Evolutionary conservation across 2,888 invertebrate species (phyloP).

Genomic region (Creontiades dilutus): DNA sequence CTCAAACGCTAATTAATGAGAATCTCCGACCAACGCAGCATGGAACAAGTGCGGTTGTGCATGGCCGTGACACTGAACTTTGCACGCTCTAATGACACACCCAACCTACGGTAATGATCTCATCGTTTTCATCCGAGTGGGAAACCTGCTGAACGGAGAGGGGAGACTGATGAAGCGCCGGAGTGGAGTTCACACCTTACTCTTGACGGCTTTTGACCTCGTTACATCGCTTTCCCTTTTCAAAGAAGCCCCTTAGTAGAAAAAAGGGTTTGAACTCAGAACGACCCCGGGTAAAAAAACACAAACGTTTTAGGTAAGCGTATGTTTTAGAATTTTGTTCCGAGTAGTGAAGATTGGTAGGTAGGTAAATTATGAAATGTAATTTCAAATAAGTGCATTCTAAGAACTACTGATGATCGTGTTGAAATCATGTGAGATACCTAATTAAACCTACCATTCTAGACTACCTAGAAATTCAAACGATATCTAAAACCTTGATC

Average conservation of each 20-base stretch:
- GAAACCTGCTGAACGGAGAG: not conserved
- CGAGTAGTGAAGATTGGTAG: no score
- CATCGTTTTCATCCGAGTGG: conserved; percentile 1
- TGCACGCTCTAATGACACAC: not conserved
- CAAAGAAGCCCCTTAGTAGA: not conserved
- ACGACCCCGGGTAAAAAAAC: no score
- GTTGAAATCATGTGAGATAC: no score
- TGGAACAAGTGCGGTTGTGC: conserved; percentile 23
- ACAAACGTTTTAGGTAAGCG: no score
- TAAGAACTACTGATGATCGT: no score
- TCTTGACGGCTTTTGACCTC: conserved; percentile 1
- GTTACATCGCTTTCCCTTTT: conserved; percentile 4
- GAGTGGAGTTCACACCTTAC: not conserved
- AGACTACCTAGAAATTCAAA: no score
- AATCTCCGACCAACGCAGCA: not conserved
- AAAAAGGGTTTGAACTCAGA: no score
- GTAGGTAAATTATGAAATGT: no score
- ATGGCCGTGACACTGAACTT: conserved; percentile 36
- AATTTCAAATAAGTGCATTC: no score
- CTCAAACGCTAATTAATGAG: not conserved
- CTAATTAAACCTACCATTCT: no score
- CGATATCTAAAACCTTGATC: no score
- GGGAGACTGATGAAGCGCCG: not conserved
- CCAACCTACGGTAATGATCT: conserved; percentile 24
- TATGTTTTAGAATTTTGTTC: no score